Evolutionary conservation across 2,888 invertebrate genomes (phyloP), one percentile per base, ranked within the genome.

Genomic region (Pyralis farinalis): DNA sequence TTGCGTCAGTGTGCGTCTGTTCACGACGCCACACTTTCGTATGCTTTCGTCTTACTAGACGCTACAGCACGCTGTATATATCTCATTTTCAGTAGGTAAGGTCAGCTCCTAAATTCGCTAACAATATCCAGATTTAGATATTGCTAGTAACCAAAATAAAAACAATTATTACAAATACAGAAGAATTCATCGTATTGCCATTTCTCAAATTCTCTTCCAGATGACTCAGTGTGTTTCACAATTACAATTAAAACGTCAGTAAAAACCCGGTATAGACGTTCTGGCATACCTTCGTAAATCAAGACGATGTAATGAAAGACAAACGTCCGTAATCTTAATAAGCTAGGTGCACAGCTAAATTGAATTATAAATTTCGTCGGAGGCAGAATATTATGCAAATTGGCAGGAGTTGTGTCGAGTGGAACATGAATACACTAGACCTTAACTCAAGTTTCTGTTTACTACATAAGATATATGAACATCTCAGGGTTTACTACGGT

Each of bases 371-470:
- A 73, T 71, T 66, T 57, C 40, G 58, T 49, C 55, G 48, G 54
- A 57, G 58, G 64, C 65, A 62, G 63, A 59, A 70, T 66, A 65
- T 74, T 72, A 74, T 71, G 74, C 59, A 71, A 74, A 74, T 70
- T 50, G 57, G 42, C 47, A 44, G 44, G 49, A 53, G 59, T 64
- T 64, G 61, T 61, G 60, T 55, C 51, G 56, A 55, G 51, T 53
- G 53, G 58, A 58, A 58, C 54, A 55, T 49, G 51, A 43, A n/a
- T 33, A 38, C 25, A 34, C 39, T 34, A 39, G 28, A 39, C 39
- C 33, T 33, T 44, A 49, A 38, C 40, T 39, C 38, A 37, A 36
- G 44, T 39, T 42, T 42, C 40, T 44, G 44, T 49, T 44, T 49
- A 42, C 16, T 16, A 16, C 16, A 16, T 4, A 4, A 16, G 16